Evolutionary conservation across 2,888 invertebrate species (phyloP), one percentile per base, ranked within the genome.

Genomic region (Sphecodes monilicornis): DNA sequence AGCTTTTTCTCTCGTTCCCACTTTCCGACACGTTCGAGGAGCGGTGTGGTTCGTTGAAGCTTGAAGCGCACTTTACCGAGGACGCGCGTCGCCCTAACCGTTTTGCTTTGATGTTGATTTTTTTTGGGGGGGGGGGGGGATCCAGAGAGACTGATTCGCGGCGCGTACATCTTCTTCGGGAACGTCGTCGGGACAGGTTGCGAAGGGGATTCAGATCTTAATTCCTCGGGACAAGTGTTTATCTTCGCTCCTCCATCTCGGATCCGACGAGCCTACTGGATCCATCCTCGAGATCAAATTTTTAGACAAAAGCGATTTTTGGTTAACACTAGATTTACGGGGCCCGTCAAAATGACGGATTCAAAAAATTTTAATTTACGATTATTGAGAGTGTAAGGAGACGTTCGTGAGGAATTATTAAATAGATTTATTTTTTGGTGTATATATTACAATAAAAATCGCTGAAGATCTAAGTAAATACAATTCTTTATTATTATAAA

Each of bases 161-260:
- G 26, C 26, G 26, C 57, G 26, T n/a, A 57, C n/a, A n/a, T 6
- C 64, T 22, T 32, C 36, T 22, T 36, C 36, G 36, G 66, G 32
- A 64, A 32, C 36, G 66, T 3, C 36, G 66, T 3, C 66, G 68
- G 4, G 22, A 39, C 66, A 36, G 22, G 22, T 8, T 16, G 26
- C 26, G 26, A 69, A 26, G 54, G 41, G 68, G 50, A 80, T 64
- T 69, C 72, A 50, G 72, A 68, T 71, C 72, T 84, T 86, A 85
- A 81, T 85, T 76, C 76, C 60, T n/a, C 64, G 69, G 72, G 57
- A 41, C 69, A 26, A 43, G 64, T 68, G 71, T 86, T 86, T 86
- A 83, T 86, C 82, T 80, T 43, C 36, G 57, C 57, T 69, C 76
- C 76, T 80, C 74, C 75, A 86, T 86, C 86, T 86, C 70, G 76